Evolutionary conservation across 1,140 invertebrate genomes (phyloP).

Genomic region (Drosophila miranda): DNA sequence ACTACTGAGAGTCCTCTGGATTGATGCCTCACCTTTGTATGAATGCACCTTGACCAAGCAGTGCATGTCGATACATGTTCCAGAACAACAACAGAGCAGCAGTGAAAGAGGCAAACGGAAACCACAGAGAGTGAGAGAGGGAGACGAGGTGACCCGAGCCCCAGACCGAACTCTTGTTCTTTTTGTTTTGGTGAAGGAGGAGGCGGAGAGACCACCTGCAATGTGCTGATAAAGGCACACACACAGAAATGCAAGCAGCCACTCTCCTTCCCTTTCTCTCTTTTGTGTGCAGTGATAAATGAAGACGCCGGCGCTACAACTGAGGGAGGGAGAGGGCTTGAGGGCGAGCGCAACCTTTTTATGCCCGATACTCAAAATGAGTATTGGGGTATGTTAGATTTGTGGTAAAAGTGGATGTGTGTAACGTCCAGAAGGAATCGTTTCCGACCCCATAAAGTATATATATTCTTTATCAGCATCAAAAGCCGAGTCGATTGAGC

Average conservation of each 20-base stretch:
- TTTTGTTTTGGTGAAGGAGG: slow-evolving; percentile 32
- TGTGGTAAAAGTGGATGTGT: too few relatives aligned
- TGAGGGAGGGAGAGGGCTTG: slow-evolving; percentile 4
- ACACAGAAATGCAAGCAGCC: slow-evolving; percentile 14
- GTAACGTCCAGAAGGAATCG: too few relatives aligned
- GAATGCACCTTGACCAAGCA: slow-evolving; percentile 59
- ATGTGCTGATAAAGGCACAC: slow-evolving; percentile 77
- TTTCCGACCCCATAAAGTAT: too few relatives aligned
- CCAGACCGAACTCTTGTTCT: slow-evolving; percentile 20
- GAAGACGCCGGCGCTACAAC: slow-evolving; percentile 70
- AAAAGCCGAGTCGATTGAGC: too few relatives aligned
- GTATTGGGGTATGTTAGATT: too few relatives aligned
- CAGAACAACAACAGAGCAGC: slow-evolving; percentile 38
- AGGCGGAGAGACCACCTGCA: slow-evolving; percentile 65
- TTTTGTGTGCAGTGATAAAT: slow-evolving; percentile 59
- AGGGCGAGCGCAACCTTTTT: slow-evolving; percentile 47
- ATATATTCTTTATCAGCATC: too few relatives aligned
- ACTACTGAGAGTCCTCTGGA: too few relatives aligned
- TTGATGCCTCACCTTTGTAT: slow-evolving; percentile 5
- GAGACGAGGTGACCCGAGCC: slow-evolving; percentile 26
- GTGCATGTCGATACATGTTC: slow-evolving; percentile 76
- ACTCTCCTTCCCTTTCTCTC: slow-evolving; percentile 9
- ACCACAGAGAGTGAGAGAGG: slow-evolving; percentile 14
- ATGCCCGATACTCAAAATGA: too few relatives aligned
- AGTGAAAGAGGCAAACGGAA: slow-evolving; percentile 57